These are phyloP conservation scores for Macroglossus sobrinus DNA, from an alignment of 2,113 vertebrate genomes.

Conservation along the genomic window DNA sequence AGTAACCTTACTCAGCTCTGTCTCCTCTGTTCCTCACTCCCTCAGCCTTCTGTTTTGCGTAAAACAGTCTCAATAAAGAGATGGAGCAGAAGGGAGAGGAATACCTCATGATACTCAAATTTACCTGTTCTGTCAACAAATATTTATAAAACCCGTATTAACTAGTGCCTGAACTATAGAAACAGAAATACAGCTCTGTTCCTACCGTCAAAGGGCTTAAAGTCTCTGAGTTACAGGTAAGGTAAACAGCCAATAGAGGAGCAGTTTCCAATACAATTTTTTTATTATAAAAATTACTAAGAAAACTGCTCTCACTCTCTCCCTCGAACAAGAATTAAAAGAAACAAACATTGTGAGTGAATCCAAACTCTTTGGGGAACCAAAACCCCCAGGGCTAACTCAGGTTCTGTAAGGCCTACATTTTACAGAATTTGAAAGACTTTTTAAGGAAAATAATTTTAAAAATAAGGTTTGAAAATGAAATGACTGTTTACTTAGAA, in stretches of 20 bases:
- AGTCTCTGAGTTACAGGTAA: neutral
- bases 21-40: neutral
- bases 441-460: neutral
- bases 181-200: neutral
- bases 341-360: neutral
- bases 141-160: neutral
- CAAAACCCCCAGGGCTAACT: neutral
- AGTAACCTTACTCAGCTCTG: accelerated
- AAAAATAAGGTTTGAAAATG: neutral
- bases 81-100: neutral
- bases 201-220: neutral
- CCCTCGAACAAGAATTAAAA: neutral
- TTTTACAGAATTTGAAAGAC: neutral
- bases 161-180: neutral
- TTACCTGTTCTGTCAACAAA: neutral
- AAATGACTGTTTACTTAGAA: neutral
- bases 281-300: neutral
- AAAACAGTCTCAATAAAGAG: neutral
- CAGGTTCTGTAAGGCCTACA: neutral
- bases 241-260: neutral
- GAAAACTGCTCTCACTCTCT: neutral
- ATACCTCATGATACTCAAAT: neutral
- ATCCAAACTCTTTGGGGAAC: neutral
- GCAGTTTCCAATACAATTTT: neutral
- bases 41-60: neutral